Base-by-base conservation (phyloP, 2,113 vertebrate genomes). In the Harpagus bidentatus region DNA sequence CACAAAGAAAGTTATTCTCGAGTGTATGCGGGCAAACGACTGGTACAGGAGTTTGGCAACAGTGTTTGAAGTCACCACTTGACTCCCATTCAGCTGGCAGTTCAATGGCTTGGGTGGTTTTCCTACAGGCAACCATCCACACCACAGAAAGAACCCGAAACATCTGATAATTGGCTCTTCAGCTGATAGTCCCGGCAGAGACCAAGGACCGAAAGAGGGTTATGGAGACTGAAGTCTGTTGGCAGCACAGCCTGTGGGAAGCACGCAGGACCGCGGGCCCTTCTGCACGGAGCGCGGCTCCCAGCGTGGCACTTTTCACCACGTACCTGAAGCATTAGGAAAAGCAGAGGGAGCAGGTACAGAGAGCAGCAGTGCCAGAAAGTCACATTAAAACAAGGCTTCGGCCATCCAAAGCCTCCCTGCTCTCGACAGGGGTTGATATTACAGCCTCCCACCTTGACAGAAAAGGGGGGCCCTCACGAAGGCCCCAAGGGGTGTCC, bases 1-100 rank as follows among this genome's bases (percentile, higher is more conserved):
- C 88, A 93, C 86, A 93, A 94, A 95, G 71, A 59, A 88, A 96
- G 82, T 94, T 83, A 79, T 73, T 86, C 83, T 82, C 16, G 7
- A 91, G 78, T 3, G 23, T 16, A 29, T 1, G 31, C 3, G 16
- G 67, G 22, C 23, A 42, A 88, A 73, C 11, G 71, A 58, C 86
- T 67, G 90, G 31, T 34, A 36, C 52, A 26, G 66, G 55, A 85
- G 65, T 26, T 28, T 4, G 40, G 76, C 20, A n/a, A 87, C 78
- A 20, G 26, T 0, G 47, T 42, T 77, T 59, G 18, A 55, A 82
- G 66, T 38, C 91, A 34, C 76, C 58, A 34, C 88, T 87, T 55
- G 72, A 94, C 72, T 74, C 84, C 22, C 21, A 4, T 31, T 88
- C 74, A 90, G 23, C 43, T 20, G 82, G 82, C 63, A 42, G 50